Evolutionary conservation across 2,797 vertebrate species (phyloP), one percentile per base, ranked within the genome.

Genomic region (Acipenser ruthenus): DNA sequence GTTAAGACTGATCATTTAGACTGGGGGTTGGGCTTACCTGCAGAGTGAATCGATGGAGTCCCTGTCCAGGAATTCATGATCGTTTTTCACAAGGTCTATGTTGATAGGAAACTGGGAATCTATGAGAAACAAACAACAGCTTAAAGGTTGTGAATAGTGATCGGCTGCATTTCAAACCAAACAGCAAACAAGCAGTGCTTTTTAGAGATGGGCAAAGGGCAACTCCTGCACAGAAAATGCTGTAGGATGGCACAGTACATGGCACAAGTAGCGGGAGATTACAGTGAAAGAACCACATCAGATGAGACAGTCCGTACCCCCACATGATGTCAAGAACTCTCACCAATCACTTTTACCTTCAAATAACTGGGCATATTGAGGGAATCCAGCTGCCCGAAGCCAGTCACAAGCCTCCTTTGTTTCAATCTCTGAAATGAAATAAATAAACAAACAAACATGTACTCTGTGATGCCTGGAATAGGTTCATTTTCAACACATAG

Each of bases 351-450:
- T 72, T 80, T 76, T 91, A 93, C 93, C 92, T 89, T 85, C 87
- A 78, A 91, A 94, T 47, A 95, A 78, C 71, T 94, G 93, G 61
- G 83, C 89, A 52, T 95, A 95, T 76, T 94, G 93, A 65, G 94
- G 94, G 66, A 95, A 95, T 47, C 93, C 93, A 8, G 92, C 93
- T 0, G 90, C 92, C 77, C 81, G 82, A 78, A 94, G 88, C 93
- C 94, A 95, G 76, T 93, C 85, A 13, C 93, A 93, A 72, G 90
- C 91, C 84, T 93, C 93, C 76, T 86, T 93, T 68, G 90, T 93
- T 87, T 95, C 92, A 72, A 91, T 92, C 84, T 95, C 93, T 95
- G 84, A 73, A 86, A 86, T 81, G 81, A 72, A 65, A 70, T 74
- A 74, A 80, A 23, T 77, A 62, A 60, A 59, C 63, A 78, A 79